phyloP scores from a whole-genome alignment of 2,888 invertebrate genomes.

The Colletes collaris region DNA sequence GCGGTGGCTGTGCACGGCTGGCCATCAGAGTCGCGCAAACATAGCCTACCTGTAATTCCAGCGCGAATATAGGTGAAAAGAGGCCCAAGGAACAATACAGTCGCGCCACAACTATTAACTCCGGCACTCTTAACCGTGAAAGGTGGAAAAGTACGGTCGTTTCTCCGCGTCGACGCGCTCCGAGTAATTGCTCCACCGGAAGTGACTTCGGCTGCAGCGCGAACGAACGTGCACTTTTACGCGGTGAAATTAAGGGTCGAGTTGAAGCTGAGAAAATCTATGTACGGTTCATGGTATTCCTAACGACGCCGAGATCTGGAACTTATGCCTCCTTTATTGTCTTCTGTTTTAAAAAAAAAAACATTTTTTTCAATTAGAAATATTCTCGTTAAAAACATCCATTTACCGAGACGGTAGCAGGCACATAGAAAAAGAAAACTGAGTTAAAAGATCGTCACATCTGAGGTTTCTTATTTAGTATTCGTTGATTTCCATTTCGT shows the following conservation, averaged over 20 bases:
- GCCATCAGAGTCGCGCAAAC: conserved; percentile 8
- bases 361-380: too few species aligned
- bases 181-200: conserved; percentile 45
- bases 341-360: not conserved
- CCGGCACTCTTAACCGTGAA: conserved; percentile 28
- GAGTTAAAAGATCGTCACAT: too few species aligned
- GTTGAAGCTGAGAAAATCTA: conserved; percentile 6
- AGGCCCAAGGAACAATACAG: conserved; percentile 44
- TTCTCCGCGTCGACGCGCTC: conserved; percentile 35
- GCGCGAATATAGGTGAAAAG: not conserved
- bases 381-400: too few species aligned
- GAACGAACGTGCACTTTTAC: conserved; percentile 22
- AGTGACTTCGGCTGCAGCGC: conserved; percentile 18
- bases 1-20: conserved; percentile 3
- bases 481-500: too few species aligned
- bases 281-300: conserved; percentile 15
- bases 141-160: conserved; percentile 35
- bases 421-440: too few species aligned
- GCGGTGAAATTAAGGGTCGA: conserved; percentile 28
- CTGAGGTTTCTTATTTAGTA: too few species aligned
- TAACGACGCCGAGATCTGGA: not conserved
- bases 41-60: conserved; percentile 7
- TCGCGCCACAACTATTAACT: conserved; percentile 46
- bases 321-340: not conserved
- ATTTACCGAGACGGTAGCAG: too few species aligned